These are phyloP conservation scores for Nycticorax nycticorax DNA, from an alignment of 2,113 vertebrate genomes.

Conservation along the genomic window DNA sequence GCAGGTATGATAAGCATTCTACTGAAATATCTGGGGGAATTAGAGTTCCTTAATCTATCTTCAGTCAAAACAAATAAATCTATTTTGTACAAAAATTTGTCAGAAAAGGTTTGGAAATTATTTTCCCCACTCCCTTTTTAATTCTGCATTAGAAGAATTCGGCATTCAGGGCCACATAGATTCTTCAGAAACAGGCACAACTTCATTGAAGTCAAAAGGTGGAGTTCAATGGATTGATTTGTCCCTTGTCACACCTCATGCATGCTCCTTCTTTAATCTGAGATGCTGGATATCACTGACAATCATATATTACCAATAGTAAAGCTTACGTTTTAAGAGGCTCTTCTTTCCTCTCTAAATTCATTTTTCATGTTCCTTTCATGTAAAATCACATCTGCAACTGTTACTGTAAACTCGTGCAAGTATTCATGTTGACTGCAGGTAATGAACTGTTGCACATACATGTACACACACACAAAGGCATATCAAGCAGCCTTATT, in stretches of 20 bases:
- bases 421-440: constrained; percentile 21
- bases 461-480: neutral
- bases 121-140: neutral
- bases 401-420: constrained; percentile 49
- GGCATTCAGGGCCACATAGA: neutral
- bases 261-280: neutral
- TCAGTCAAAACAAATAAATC: constrained; percentile 49
- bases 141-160: neutral
- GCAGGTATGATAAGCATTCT: constrained; percentile 24
- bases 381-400: constrained; percentile 39
- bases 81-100: constrained; percentile 20
- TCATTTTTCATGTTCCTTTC: constrained; percentile 8
- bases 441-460: constrained; percentile 48
- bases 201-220: neutral
- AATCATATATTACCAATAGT: neutral
- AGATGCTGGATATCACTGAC: neutral
- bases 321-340: neutral
- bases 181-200: neutral
- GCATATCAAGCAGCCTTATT: constrained; percentile 22
- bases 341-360: neutral
- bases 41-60: constrained; percentile 8
- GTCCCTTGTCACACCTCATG: neutral
- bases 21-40: constrained; percentile 12
- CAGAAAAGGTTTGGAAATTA: neutral
- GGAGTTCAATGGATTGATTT: neutral